Conservation (phyloP, 2,113 vertebrate genomes). For the Empidonax alnorum region DNA sequence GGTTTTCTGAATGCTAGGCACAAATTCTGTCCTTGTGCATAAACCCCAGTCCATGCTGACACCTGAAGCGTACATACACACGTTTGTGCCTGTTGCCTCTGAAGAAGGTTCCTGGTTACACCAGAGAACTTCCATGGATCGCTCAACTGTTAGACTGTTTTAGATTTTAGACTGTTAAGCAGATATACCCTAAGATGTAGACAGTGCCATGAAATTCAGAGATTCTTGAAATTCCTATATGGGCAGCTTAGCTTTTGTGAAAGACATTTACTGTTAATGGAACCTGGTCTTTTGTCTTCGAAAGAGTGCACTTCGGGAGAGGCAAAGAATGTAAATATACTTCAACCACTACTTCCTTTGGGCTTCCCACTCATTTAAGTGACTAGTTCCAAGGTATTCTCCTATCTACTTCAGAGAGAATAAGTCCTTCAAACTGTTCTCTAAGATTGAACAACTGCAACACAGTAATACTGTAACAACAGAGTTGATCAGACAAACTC, state of each 20-base stretch:
- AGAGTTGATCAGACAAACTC: background rate
- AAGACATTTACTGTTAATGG: background rate
- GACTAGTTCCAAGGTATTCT: background rate
- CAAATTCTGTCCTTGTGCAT: background rate
- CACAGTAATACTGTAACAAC: background rate
- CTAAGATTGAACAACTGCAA: background rate
- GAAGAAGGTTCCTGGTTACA: background rate
- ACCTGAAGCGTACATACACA: background rate
- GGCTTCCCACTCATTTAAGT: background rate
- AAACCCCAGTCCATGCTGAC: fast-evolving
- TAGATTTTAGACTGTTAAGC: background rate
- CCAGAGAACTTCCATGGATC: background rate
- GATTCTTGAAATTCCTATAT: background rate
- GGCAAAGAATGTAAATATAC: background rate
- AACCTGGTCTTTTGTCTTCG: background rate
- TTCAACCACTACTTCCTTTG: background rate
- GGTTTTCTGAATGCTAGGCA: background rate
- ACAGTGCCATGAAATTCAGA: background rate
- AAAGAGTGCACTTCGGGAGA: background rate
- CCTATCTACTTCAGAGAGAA: background rate
- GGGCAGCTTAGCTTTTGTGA: background rate
- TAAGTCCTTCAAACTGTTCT: background rate
- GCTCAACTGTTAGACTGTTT: background rate
- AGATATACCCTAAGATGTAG: background rate
- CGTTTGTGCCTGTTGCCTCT: background rate